phyloP scores from a whole-genome alignment of 2,888 invertebrate species.

The Yponomeuta sedellus region DNA sequence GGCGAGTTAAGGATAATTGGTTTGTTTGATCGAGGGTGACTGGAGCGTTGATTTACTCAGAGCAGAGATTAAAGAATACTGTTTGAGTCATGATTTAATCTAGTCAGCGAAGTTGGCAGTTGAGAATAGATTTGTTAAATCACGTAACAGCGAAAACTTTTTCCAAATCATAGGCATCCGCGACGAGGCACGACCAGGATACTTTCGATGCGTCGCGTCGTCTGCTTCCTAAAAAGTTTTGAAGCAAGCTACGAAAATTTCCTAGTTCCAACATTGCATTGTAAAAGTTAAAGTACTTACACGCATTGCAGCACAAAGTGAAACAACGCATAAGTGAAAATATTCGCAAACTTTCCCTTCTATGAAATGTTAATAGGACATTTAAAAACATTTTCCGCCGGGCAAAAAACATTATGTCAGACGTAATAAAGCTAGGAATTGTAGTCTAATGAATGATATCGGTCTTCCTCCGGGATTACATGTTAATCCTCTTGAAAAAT shows the following conservation, averaged over 20 bases:
- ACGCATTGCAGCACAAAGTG: neutral
- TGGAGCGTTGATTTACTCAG: neutral
- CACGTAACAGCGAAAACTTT: neutral
- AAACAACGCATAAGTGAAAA: neutral
- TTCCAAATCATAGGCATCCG: neutral
- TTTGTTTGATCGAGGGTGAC: slow-evolving; percentile 11
- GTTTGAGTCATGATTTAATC: neutral
- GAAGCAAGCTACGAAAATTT: neutral
- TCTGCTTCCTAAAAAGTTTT: neutral
- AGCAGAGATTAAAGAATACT: slow-evolving; percentile 8
- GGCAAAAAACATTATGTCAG: slow-evolving; percentile 40
- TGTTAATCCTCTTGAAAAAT: slow-evolving; percentile 70
- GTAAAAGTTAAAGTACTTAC: neutral
- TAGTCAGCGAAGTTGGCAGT: neutral
- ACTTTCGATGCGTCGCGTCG: neutral
- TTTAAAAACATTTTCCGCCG: slow-evolving; percentile 47
- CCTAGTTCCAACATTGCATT: neutral
- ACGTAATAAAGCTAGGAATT: slow-evolving; percentile 62
- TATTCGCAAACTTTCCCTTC: slow-evolving; percentile 5
- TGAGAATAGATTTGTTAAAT: neutral
- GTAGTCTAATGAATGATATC: slow-evolving; percentile 71
- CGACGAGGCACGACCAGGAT: no score
- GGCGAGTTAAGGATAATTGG: slow-evolving; percentile 15
- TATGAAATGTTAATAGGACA: slow-evolving; percentile 45
- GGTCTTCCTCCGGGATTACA: slow-evolving; percentile 68